Base-by-base conservation (phyloP, 2,888 invertebrate genomes). In the Drosophila sordidapex region DNA sequence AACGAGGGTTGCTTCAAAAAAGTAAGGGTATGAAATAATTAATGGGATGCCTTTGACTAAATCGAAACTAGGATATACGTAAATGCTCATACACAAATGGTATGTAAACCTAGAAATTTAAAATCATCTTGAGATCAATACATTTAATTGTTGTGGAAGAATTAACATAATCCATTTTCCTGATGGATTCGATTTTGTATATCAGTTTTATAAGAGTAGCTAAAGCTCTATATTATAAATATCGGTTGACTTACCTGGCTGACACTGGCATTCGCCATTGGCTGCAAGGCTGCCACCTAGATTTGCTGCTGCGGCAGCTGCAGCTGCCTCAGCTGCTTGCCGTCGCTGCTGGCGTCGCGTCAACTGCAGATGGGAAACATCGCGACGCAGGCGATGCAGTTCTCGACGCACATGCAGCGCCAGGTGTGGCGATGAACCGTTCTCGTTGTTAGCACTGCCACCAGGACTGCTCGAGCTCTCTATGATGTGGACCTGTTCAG, bases 241-340 rank as follows among this genome's bases (percentile, higher is more conserved):
- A 46, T 48, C 1, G 27, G 8, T 29, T 8, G 13, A 91, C 94
- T 92, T 92, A 96, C 96, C 96, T 96, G 96, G 94, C 92, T 96
- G 96, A 94, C 96, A 96, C 83, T 94, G 94, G 94, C 96, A 96
- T 93, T 96, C 95, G 31, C 76, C 81, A 61, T 62, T 74, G 35
- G 35, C 43, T 43, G 54, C 59, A 48, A 59, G 43, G 49, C 53
- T 68, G 58, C 21, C 94, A 94, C 58, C 94, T 94, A 68, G 78
- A 68, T 69, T 83, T 25, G 79, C 66, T 33, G 68, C 73, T 33
- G 71, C 74, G 15, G 80, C 69, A 0, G 87, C 81, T 33, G 92
- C 89, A 65, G 91, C 91, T 51, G 86, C 87, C 38, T 89, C 83
- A 1, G 87, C 83, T 46, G 91, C 90, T 54, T 92, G 91, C 2